Evolutionary conservation across 2,888 invertebrate species (phyloP), one percentile per base, ranked within the genome.

Genomic region (Rhagonycha lutea): DNA sequence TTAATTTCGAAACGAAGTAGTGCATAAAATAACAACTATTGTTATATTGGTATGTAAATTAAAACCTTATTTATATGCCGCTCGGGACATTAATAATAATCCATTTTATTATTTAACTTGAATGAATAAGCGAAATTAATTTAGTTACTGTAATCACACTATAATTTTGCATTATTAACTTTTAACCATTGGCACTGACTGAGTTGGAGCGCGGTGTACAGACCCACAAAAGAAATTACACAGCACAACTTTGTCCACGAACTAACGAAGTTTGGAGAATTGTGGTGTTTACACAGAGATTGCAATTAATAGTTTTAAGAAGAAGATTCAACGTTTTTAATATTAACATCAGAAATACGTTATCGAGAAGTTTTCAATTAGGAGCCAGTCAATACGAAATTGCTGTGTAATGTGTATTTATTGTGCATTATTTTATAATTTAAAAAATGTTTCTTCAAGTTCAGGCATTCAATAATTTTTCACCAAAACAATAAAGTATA

Each of bases 1-100:
- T 73, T 69, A 73, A 73, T 73, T 73, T 73, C 24, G 23, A 68
- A 73, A 69, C 12, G 69, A 73, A 73, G 14, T 73, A 69, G 73
- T 73, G 73, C 73, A 73, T 73, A 73, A 73, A 68, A 73, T 69
- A 69, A 73, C 68, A 69, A 69, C 68, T 73, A 69, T 73, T 69
- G 68, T 73, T 73, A 70, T 67, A 60, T 23, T 24, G 61, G 68
- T 32, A 73, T 73, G 73, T 69, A 73, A 69, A 73, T 73, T 63
- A 32, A 69, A 69, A 62, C 62, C 69, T 24, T 28, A 26, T 26
- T 24, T 26, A 68, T 24, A 68, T 68, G 14, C 28, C 14, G 28
- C n/a, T 24, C 14, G 68, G 12, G 14, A 14, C 26, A 68, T 68
- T 68, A 63, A 63, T 63, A 63, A 23, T 18, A 24, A 18, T 23